Conservation (phyloP, 2,113 vertebrate genomes). For the Etheostoma spectabile region DNA sequence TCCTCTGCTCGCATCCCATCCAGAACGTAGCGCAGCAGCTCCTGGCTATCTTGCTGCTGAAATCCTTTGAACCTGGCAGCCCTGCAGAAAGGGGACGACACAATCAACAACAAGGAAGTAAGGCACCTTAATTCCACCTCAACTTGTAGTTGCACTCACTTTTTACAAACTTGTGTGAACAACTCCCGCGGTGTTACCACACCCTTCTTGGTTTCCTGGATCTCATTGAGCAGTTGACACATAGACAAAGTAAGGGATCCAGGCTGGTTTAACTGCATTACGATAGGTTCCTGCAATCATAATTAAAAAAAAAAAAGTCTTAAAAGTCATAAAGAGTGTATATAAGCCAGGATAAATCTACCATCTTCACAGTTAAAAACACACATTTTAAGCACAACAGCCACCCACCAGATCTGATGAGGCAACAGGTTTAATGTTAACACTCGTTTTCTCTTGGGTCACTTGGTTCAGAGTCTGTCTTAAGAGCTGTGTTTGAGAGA, state of each 20-base stretch:
- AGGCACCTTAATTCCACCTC: not conserved
- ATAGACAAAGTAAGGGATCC: conserved; percentile 93
- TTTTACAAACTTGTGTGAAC: conserved; percentile 98
- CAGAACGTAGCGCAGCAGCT: conserved; percentile 94
- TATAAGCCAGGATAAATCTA: not conserved
- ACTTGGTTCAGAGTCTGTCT: conserved; percentile 88
- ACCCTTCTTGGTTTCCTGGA: conserved; percentile 90
- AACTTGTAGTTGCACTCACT: conserved; percentile 83
- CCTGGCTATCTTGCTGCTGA: conserved; percentile 98
- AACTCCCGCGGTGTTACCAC: conserved; percentile 92
- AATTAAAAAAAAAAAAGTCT: not conserved
- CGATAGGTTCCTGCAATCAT: conserved; percentile 85
- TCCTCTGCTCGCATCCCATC: conserved; percentile 97
- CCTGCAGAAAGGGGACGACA: conserved; percentile 75
- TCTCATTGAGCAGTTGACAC: conserved; percentile 92
- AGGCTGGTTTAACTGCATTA: conserved; percentile 87
- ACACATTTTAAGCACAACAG: not conserved
- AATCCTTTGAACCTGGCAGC: conserved; percentile 96
- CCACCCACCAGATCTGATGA: conserved; percentile 76
- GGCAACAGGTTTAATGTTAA: conserved; percentile 83
- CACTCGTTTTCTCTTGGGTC: conserved; percentile 83
- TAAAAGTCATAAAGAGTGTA: not conserved
- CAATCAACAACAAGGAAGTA: not conserved
- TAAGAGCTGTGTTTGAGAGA: conserved; percentile 93
- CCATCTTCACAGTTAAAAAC: not conserved